Conservation (phyloP, 2,797 vertebrate species). For the Mastacembelus armatus region DNA sequence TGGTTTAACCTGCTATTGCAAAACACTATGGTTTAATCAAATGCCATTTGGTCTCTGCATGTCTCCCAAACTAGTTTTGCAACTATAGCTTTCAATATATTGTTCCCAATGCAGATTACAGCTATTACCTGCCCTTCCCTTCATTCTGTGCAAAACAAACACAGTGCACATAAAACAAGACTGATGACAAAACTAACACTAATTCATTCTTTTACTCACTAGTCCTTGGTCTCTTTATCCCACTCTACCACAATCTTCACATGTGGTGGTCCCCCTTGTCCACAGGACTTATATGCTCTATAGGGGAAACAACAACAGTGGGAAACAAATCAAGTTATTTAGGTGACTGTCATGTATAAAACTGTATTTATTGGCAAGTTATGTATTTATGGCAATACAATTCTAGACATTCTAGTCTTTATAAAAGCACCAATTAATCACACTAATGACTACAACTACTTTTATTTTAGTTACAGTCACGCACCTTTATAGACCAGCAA, state of each 20-base stretch:
- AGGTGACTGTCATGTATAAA: background rate
- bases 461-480: background rate
- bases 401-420: background rate
- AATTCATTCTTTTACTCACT: slow-evolving; percentile 85
- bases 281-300: slow-evolving; percentile 97
- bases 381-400: background rate
- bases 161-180: slow-evolving; percentile 4
- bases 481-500: background rate
- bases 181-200: background rate
- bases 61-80: background rate
- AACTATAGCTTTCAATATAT: background rate
- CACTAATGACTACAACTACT: background rate
- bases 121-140: background rate
- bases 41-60: background rate
- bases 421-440: background rate
- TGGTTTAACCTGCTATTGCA: background rate
- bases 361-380: too few species aligned
- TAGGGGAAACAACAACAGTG: slow-evolving; percentile 32
- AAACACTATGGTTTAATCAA: background rate
- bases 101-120: background rate
- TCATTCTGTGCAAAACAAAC: slow-evolving; percentile 2
- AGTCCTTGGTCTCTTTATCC: slow-evolving; percentile 99
- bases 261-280: slow-evolving; percentile 94
- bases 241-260: slow-evolving; percentile 98
- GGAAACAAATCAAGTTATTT: background rate